These are phyloP conservation scores for Lanistes nyassanus DNA, from an alignment of 1,140 invertebrate species.

Conservation along the genomic window DNA sequence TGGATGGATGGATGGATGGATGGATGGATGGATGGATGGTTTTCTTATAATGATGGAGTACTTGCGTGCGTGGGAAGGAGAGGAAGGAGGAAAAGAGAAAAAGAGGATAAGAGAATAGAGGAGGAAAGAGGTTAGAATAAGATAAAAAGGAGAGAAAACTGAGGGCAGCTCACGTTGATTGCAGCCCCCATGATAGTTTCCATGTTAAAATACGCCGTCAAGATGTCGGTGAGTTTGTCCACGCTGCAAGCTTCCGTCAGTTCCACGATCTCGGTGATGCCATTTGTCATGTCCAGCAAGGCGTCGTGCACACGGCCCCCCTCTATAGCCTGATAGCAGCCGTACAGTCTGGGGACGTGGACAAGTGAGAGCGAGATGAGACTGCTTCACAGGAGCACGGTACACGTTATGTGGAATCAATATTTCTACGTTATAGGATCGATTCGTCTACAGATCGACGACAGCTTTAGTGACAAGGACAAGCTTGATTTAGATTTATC, in stretches of 20 bases:
- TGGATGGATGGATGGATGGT: too few relatives aligned
- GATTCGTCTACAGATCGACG: too few relatives aligned
- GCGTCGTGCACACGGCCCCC: constrained; percentile 75
- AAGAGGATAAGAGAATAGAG: background rate
- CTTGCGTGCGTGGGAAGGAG: background rate
- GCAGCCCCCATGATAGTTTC: background rate
- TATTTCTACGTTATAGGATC: too few relatives aligned
- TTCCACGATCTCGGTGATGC: constrained; percentile 80
- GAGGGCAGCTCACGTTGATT: background rate
- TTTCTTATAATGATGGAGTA: too few relatives aligned
- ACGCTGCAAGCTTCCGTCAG: constrained; percentile 48
- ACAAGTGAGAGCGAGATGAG: too few relatives aligned
- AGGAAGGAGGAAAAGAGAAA: background rate
- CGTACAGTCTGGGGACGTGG: constrained; percentile 73
- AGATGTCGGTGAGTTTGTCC: constrained; percentile 47
- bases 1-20: too few relatives aligned
- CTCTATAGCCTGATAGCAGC: constrained; percentile 77
- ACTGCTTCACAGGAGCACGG: too few relatives aligned
- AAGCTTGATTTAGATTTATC: too few relatives aligned
- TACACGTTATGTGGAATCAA: too few relatives aligned
- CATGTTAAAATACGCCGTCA: constrained; percentile 41
- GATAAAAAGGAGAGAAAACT: background rate
- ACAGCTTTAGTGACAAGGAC: too few relatives aligned
- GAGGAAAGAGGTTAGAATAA: background rate
- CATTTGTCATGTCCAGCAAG: constrained; percentile 81